Conservation (phyloP, 2,797 vertebrate species). For the Uromys caudimaculatus region DNA sequence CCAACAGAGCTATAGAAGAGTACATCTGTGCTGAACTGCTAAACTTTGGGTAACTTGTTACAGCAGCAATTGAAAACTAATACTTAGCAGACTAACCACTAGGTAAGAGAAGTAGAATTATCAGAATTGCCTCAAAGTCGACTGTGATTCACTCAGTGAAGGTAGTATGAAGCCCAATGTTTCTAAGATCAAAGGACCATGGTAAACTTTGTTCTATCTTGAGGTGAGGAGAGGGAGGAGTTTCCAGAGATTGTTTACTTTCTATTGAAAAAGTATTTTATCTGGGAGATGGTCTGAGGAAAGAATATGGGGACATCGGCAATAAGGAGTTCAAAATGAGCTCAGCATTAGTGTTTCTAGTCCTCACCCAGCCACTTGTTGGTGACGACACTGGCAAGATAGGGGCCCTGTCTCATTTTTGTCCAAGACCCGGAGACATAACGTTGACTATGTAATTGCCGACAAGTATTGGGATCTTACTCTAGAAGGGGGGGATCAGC, state of each 20-base stretch:
- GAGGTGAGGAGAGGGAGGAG: too few species aligned
- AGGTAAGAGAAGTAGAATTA: neutral
- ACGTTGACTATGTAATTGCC: neutral
- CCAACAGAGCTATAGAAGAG: neutral
- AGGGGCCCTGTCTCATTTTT: neutral
- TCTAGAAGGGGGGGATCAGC: neutral
- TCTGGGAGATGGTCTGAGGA: neutral
- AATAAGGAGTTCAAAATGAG: neutral
- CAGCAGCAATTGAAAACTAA: neutral
- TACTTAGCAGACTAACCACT: neutral
- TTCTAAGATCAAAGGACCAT: neutral
- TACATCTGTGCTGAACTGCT: neutral
- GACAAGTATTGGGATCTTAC: too few species aligned
- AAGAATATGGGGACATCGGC: neutral
- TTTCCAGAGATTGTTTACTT: neutral
- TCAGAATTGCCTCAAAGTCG: neutral
- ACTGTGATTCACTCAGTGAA: neutral
- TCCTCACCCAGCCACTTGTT: neutral
- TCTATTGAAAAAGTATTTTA: neutral
- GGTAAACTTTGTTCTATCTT: neutral
- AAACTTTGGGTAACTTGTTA: constrained; percentile 12
- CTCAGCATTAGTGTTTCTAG: neutral
- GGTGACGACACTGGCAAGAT: neutral
- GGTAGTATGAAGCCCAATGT: neutral
- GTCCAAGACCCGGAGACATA: neutral